Evolutionary conservation across 2,797 vertebrate genomes (phyloP), one percentile per base, ranked within the genome.

Genomic region (Macropodus opercularis): DNA sequence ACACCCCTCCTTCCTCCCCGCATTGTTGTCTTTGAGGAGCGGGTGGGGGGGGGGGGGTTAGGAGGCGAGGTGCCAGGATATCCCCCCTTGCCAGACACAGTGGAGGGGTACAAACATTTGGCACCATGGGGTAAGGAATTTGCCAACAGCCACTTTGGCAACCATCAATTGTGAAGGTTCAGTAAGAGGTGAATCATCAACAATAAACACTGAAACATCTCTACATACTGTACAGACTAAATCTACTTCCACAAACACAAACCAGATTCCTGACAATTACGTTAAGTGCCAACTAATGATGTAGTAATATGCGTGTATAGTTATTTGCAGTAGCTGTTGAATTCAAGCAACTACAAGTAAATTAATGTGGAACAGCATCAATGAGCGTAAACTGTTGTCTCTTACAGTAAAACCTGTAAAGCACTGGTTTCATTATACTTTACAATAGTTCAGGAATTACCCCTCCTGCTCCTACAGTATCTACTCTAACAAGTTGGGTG

Each of bases 91-190:
- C 80, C 78, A 86, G 81, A 75, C 83, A 63, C 70, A 72, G 85
- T 60, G 68, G 80, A 71, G 27, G 81, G 79, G 79, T 82, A 88
- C 88, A 88, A 88, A 82, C 67, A 56, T 65, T 89, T 92, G 91
- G 89, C 89, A 87, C 46, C 17, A 52, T 2, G 38, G 34, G 62
- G 52, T 57, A 23, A 39, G 23, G 14, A 8, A 69, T 65, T 65
- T 82, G 87, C 91, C 91, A 91, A 80, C 83, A 84, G 79, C 70
- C 71, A 70, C 75, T 77, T 68, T 90, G 87, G 86, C 87, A 86
- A 57, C 53, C 48, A 52, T 51, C 36, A 46, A 57, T 78, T 72
- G 56, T 9, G 38, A 77, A 82, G 87, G 91, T 91, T 92, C 89
- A 92, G 71, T 52, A 68, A 85, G 85, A 88, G 89, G 89, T 90